Conservation (phyloP, 2,797 vertebrate genomes). For the Oophaga sylvatica region DNA sequence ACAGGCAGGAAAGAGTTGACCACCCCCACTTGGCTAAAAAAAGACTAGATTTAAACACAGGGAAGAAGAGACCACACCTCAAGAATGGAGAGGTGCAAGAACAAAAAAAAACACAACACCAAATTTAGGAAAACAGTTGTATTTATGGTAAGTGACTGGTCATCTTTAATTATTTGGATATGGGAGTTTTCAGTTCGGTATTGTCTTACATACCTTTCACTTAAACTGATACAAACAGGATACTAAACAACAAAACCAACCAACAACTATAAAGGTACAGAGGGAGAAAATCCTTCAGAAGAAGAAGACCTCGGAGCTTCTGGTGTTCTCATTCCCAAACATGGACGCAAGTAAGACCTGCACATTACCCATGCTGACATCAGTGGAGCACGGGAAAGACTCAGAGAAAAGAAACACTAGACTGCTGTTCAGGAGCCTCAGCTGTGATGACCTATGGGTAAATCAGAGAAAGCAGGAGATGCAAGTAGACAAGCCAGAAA, state of each 20-base stretch:
- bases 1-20: too few species aligned
- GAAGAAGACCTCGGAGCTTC: conserved; percentile 63
- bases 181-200: not conserved
- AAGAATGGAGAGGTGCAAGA: too few species aligned
- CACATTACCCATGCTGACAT: conserved; percentile 63
- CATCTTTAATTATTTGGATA: not conserved
- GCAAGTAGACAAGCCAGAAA: conserved; percentile 75
- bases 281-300: conserved; percentile 67
- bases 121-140: not conserved
- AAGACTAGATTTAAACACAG: too few species aligned
- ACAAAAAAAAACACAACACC: too few species aligned
- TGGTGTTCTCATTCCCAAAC: conserved; percentile 59
- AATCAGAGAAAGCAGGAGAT: conserved; percentile 79
- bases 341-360: conserved; percentile 64
- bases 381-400: conserved; percentile 64
- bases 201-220: conserved; percentile 63
- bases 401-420: conserved; percentile 57
- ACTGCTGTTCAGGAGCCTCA: conserved; percentile 68
- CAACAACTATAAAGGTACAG: conserved; percentile 67
- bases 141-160: not conserved
- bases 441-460: conserved; percentile 85
- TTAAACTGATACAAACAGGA: conserved; percentile 72
- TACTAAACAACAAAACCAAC: conserved; percentile 67
- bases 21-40: too few species aligned
- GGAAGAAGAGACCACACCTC: too few species aligned